phyloP scores from a whole-genome alignment of 2,888 invertebrate species.

The Buathra laborator region DNA sequence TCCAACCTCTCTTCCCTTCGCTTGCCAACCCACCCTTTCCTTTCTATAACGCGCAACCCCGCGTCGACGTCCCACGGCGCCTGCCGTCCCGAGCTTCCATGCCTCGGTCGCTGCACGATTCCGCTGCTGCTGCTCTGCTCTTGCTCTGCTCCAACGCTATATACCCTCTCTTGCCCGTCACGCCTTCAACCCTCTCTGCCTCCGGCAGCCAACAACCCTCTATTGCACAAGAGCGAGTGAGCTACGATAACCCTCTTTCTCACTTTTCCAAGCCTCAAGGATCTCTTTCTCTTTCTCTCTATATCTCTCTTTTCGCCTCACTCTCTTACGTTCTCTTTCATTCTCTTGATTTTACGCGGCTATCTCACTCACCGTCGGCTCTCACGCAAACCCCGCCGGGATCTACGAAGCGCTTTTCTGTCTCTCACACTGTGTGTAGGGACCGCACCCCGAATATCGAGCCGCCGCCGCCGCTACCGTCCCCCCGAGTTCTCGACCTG shows the following conservation, averaged over 20 bases:
- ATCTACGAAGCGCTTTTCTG: slow-evolving; percentile 72
- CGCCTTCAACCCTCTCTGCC: slow-evolving; percentile 68
- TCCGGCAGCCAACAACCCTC: slow-evolving; percentile 63
- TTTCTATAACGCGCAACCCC: slow-evolving; percentile 55
- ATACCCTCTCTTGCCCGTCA: slow-evolving; percentile 64
- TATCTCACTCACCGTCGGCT: slow-evolving; percentile 53
- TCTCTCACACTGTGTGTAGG: slow-evolving; percentile 70
- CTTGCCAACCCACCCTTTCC: slow-evolving; percentile 51
- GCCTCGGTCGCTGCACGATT: slow-evolving; percentile 70
- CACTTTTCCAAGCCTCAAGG: slow-evolving; percentile 60
- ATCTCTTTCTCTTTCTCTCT: slow-evolving; percentile 56
- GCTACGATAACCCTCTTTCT: slow-evolving; percentile 60
- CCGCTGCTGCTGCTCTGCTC: slow-evolving; percentile 39
- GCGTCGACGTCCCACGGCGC: slow-evolving; percentile 64
- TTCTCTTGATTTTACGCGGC: slow-evolving; percentile 63
- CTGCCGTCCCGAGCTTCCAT: slow-evolving; percentile 65
- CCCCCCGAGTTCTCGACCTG: slow-evolving; percentile 55
- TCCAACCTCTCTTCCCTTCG: slow-evolving; percentile 54
- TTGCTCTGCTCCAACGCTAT: slow-evolving; percentile 61
- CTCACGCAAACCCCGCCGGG: slow-evolving; percentile 81
- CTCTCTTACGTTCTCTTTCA: slow-evolving; percentile 58
- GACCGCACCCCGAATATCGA: slow-evolving; percentile 85
- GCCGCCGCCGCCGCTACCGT: slow-evolving; percentile 73
- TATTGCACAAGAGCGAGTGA: slow-evolving; percentile 46
- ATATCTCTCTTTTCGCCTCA: slow-evolving; percentile 15